Base-by-base conservation (phyloP, 2,113 vertebrate species). In the Pimephales promelas region DNA sequence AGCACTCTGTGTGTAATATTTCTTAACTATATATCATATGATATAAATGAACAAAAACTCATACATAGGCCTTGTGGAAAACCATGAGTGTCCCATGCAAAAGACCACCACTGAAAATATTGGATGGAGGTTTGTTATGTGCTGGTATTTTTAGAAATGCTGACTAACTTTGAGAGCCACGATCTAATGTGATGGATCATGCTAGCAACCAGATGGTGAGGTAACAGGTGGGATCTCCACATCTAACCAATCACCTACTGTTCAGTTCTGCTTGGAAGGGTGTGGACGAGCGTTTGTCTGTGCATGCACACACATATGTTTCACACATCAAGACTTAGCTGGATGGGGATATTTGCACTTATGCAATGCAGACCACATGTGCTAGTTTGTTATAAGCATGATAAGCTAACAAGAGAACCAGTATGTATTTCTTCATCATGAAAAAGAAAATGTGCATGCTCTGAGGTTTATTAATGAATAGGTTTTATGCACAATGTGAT, bases 201-300 rank as follows among this genome's bases (percentile, higher is more conserved):
- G 77, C 71, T 85, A 84, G 49, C 68, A 72, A 43, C 26, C 76
- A 45, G 13, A 40, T 84, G 45, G n/a, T 79, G 7, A 45, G 78
- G 77, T 81, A 87, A 82, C 86, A 87, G 86, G 88, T 86, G 84
- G 84, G 52, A 76, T 75, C 72, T 74, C 86, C 74, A 80, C 74
- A 74, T 84, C 86, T 62, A 40, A 62, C 74, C 81, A 49, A 52
- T 84, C 72, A 56, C 88, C 84, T 83, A 76, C 84, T 87, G 88
- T 86, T 84, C 56, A 76, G 59, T 59, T 47, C 68, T 59, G 43
- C 73, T 40, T 34, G 40, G 52, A 76, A 74, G 80, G 61, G 73
- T 79, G 85, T 77, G 59, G 10, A 73, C 24, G 31, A 16, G 10
- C 3, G 11, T 1, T 36, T 10, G n/a, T 40, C 5, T 59, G n/a